These are phyloP conservation scores for Mohoua ochrocephala DNA, from an alignment of 2,113 vertebrate species.

Conservation along the genomic window DNA sequence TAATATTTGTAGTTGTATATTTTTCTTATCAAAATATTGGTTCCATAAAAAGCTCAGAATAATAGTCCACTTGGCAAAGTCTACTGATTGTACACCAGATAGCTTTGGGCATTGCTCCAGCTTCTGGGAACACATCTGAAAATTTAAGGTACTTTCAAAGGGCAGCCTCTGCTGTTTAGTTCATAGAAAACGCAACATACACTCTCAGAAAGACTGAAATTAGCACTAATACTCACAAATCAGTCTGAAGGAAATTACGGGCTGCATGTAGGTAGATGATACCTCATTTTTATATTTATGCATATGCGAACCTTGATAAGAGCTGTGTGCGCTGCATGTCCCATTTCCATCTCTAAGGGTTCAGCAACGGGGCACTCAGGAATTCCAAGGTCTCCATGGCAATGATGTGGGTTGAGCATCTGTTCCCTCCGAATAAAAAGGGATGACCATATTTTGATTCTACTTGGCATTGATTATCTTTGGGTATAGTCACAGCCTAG, in stretches of 20 bases:
- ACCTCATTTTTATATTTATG: neutral
- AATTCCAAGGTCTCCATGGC: neutral
- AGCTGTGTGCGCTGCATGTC: neutral
- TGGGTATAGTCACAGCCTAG: neutral
- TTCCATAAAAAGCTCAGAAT: neutral
- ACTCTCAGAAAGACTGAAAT: neutral
- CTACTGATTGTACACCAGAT: neutral
- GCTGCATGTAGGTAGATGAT: neutral
- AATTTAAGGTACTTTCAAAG: neutral
- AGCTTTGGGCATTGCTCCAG: neutral
- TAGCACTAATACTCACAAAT: neutral
- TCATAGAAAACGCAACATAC: neutral
- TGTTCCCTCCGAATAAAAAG: neutral
- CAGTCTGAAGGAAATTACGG: conserved; percentile 4
- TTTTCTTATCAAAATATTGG: neutral
- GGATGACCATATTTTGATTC: neutral
- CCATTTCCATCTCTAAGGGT: neutral
- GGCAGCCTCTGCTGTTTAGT: neutral
- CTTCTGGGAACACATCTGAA: neutral
- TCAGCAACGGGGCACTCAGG: neutral
- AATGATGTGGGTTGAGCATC: neutral
- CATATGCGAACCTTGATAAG: neutral
- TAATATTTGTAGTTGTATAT: neutral
- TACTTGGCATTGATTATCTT: neutral
- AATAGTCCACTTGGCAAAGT: neutral